These are phyloP conservation scores for Gobio occitaniae DNA, from an alignment of 2,797 vertebrate species.

Conservation along the genomic window DNA sequence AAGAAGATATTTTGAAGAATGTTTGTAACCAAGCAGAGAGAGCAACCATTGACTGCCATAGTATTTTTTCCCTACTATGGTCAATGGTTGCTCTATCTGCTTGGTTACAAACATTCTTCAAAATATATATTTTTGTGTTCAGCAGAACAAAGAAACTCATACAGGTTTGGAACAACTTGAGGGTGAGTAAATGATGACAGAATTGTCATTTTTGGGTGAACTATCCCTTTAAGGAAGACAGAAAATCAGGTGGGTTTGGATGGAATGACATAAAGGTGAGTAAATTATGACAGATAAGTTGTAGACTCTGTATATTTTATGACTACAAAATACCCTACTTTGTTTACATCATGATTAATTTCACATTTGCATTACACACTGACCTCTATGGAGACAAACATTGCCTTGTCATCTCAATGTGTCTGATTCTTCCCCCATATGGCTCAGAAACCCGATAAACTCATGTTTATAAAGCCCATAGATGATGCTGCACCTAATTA, in stretches of 20 bases:
- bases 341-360: constrained; percentile 17
- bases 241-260: background rate
- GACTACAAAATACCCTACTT: background rate
- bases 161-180: too few relatives aligned
- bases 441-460: background rate
- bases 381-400: background rate
- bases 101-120: too few relatives aligned
- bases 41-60: too few relatives aligned
- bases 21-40: too few relatives aligned
- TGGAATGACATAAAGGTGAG: background rate
- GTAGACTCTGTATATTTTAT: background rate
- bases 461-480: background rate
- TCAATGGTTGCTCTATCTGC: too few relatives aligned
- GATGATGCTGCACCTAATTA: constrained; percentile 46
- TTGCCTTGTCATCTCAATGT: background rate
- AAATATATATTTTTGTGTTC: too few relatives aligned
- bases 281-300: background rate
- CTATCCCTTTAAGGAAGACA: background rate
- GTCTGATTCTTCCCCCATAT: constrained; percentile 3
- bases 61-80: too few relatives aligned
- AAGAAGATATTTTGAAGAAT: too few relatives aligned
- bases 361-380: constrained; percentile 11
- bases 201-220: too few relatives aligned
- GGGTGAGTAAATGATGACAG: too few relatives aligned
- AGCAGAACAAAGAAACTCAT: too few relatives aligned